A percentile compares a stretch with the other conserved stretches of the same genome.
Conservation (phyloP, 2,888 invertebrate species). For the Helicoverpa assulta region DNA sequence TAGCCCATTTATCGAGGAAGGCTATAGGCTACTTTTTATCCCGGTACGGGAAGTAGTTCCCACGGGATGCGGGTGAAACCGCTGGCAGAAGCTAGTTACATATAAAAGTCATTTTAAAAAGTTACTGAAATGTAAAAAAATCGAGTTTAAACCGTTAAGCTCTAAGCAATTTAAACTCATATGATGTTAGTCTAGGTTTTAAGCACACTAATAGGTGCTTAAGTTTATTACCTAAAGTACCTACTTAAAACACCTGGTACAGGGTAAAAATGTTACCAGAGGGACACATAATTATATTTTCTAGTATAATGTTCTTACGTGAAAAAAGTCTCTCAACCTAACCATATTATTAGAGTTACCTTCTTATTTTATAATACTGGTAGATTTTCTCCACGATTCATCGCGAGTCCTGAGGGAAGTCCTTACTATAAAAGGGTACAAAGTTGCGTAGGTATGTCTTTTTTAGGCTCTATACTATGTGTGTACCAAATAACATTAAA, state of each 20-base stretch:
- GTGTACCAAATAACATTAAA: no score
- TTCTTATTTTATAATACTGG: background rate
- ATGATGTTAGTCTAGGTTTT: slow-evolving; percentile 26
- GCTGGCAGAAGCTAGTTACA: no score
- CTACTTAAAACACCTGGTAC: slow-evolving; percentile 35
- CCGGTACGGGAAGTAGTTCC: no score
- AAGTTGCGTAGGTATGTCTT: no score
- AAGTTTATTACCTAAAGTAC: slow-evolving; percentile 36
- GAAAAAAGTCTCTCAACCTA: background rate
- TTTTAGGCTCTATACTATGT: no score
- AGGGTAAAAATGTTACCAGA: slow-evolving; percentile 24
- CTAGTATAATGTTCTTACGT: slow-evolving; percentile 3
- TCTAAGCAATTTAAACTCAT: background rate
- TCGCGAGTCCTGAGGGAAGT: no score
- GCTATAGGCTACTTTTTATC: no score
- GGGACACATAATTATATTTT: slow-evolving; percentile 28
- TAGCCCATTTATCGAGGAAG: no score
- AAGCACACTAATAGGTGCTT: slow-evolving; percentile 17
- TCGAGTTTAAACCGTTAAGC: background rate
- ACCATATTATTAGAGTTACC: background rate
- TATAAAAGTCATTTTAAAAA: background rate
- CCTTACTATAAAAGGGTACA: no score
- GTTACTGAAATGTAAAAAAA: background rate
- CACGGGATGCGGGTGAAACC: no score
- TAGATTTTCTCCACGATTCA: background rate